Conservation (phyloP, 2,113 vertebrate genomes). For the Oenanthe melanoleuca region DNA sequence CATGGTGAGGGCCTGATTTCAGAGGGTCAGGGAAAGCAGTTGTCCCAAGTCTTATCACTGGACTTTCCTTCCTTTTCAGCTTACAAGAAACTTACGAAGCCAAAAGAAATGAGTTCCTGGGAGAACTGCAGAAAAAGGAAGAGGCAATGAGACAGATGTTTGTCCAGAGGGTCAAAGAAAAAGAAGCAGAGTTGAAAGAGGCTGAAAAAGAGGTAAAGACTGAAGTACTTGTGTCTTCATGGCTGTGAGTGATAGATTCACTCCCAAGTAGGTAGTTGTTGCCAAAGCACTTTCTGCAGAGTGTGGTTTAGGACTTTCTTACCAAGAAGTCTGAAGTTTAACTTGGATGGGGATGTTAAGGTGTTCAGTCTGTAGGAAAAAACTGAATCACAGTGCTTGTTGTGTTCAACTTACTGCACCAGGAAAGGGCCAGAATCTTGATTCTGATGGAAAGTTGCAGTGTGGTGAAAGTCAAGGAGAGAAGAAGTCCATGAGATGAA, state of each 20-base stretch:
- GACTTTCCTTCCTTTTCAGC: slow-evolving; percentile 63
- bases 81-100: slow-evolving; percentile 98
- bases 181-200: slow-evolving; percentile 96
- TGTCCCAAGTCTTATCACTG: background rate
- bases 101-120: slow-evolving; percentile 97
- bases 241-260: background rate
- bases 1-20: background rate
- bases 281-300: background rate
- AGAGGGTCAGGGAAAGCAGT: background rate
- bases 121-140: slow-evolving; percentile 97
- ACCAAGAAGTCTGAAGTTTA: background rate
- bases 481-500: background rate
- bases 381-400: background rate
- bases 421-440: background rate
- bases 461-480: background rate
- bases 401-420: background rate
- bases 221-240: background rate
- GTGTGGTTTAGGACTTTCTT: background rate
- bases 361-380: background rate
- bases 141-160: slow-evolving; percentile 99
- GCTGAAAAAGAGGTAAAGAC: slow-evolving; percentile 94
- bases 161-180: slow-evolving; percentile 98
- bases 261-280: background rate
- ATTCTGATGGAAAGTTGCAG: background rate
- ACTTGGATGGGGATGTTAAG: background rate